Percentiles rank a stretch among this genome's conserved stretches.
phyloP scores from a whole-genome alignment of 2,797 vertebrate species.

The Notolabrus celidotus region DNA sequence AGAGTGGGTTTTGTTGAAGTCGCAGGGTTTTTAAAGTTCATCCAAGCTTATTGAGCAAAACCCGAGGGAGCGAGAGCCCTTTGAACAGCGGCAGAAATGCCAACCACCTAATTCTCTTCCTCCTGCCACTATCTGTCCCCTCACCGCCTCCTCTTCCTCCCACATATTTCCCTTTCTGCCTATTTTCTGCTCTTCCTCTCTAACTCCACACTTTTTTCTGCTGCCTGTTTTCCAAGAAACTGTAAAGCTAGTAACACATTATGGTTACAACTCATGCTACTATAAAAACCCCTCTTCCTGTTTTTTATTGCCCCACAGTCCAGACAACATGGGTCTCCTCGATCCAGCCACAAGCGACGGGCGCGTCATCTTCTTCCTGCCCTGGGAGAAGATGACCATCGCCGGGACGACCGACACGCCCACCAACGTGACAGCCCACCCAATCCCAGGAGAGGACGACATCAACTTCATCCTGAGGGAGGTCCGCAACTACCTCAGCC shows the following conservation, averaged over 20 bases:
- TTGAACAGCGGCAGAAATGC: constrained; percentile 72
- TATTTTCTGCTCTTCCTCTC: neutral
- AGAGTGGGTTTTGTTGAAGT: constrained; percentile 64
- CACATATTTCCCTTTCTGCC: neutral
- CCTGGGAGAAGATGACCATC: constrained; percentile 98
- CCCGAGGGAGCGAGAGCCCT: constrained; percentile 75
- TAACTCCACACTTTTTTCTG: neutral
- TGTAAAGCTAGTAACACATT: neutral
- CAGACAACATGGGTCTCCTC: constrained; percentile 98
- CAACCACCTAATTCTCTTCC: constrained; percentile 72
- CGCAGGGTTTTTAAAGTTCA: constrained; percentile 77
- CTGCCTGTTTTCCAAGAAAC: neutral
- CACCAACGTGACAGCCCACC: constrained; percentile 91
- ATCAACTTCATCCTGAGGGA: constrained; percentile 98
- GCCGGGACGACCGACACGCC: constrained; percentile 96
- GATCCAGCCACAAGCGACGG: constrained; percentile 98
- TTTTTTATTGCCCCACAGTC: constrained; percentile 77
- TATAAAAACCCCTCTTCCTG: neutral
- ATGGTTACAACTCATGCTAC: neutral
- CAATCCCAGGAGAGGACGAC: constrained; percentile 94
- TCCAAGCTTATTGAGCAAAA: constrained; percentile 76
- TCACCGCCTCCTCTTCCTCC: constrained; percentile 22
- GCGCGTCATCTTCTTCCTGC: constrained; percentile 98
- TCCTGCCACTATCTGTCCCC: constrained; percentile 36
- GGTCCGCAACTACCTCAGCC: constrained; percentile 95